Conservation (phyloP, 2,113 vertebrate genomes). For the Neopipo cinnamomea region DNA sequence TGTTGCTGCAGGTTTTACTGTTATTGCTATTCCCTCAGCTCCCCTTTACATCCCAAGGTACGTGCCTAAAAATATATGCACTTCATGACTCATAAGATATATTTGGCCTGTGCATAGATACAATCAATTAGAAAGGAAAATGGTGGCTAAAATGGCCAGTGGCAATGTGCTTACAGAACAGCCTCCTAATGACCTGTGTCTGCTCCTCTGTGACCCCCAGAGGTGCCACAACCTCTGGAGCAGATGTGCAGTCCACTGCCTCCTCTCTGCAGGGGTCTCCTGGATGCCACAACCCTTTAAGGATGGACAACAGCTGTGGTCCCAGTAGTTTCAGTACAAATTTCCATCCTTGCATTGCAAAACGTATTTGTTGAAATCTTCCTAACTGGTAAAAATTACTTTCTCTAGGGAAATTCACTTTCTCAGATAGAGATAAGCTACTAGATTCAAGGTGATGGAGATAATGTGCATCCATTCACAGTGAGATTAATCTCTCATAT, state of each 20-base stretch:
- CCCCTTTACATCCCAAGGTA: conserved; percentile 17
- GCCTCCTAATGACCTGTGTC: not conserved
- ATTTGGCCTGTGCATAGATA: not conserved
- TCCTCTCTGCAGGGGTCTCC: not conserved
- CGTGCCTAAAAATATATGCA: not conserved
- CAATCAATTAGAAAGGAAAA: not conserved
- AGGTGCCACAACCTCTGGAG: not conserved
- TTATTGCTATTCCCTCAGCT: conserved; percentile 35
- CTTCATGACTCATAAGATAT: not conserved
- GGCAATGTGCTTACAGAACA: not conserved
- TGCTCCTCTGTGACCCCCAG: not conserved
- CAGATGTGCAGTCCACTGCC: not conserved
- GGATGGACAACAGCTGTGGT: accelerated
- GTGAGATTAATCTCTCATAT: not conserved
- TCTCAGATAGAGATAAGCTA: not conserved
- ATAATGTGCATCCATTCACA: not conserved
- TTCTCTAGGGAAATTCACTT: not conserved
- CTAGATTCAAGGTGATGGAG: not conserved
- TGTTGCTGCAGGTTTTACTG: conserved; percentile 65
- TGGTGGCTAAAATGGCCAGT: not conserved
- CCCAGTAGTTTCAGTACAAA: not conserved
- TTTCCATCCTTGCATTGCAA: not conserved
- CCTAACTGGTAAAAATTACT: not conserved
- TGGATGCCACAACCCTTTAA: not conserved
- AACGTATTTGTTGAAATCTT: not conserved